phyloP scores from a whole-genome alignment of 2,888 invertebrate genomes.

The Parnassius smintheus region DNA sequence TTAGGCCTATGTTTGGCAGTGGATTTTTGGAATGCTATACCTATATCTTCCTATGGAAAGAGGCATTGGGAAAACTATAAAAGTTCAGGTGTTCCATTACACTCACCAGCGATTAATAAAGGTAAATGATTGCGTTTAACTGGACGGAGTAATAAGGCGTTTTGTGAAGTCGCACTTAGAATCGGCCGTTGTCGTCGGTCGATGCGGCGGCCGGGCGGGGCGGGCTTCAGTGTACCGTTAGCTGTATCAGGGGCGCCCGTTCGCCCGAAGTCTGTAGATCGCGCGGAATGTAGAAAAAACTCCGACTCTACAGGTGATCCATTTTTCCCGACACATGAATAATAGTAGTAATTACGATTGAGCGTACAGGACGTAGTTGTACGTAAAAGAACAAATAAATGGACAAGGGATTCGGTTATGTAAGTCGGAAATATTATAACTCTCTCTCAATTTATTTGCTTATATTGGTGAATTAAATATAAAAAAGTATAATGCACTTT shows the following conservation, averaged over 20 bases:
- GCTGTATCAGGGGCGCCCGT: slow-evolving; percentile 17
- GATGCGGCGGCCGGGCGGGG: slow-evolving; percentile 24
- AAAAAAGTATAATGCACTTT: too few species aligned
- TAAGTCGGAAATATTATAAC: slow-evolving; percentile 1
- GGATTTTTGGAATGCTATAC: too few species aligned
- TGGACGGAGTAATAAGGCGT: slow-evolving; percentile 24
- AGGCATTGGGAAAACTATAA: background rate
- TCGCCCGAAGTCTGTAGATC: slow-evolving; percentile 5
- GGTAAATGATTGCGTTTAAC: slow-evolving; percentile 6
- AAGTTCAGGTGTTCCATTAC: slow-evolving; percentile 5
- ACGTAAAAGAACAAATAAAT: background rate
- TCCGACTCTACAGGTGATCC: slow-evolving; percentile 24
- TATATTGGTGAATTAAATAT: too few species aligned
- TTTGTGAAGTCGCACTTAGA: slow-evolving; percentile 25
- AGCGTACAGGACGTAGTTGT: background rate
- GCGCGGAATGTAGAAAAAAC: slow-evolving; percentile 22
- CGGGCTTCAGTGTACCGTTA: slow-evolving; percentile 21
- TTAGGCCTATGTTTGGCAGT: too few species aligned
- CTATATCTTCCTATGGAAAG: too few species aligned
- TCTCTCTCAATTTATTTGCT: too few species aligned
- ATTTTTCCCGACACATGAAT: background rate
- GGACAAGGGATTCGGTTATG: background rate
- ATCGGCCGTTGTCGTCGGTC: slow-evolving; percentile 18
- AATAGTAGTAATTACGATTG: background rate
- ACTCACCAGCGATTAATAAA: slow-evolving; percentile 21